Base-by-base conservation (phyloP, 2,888 invertebrate genomes). In the Coenonympha arcania region DNA sequence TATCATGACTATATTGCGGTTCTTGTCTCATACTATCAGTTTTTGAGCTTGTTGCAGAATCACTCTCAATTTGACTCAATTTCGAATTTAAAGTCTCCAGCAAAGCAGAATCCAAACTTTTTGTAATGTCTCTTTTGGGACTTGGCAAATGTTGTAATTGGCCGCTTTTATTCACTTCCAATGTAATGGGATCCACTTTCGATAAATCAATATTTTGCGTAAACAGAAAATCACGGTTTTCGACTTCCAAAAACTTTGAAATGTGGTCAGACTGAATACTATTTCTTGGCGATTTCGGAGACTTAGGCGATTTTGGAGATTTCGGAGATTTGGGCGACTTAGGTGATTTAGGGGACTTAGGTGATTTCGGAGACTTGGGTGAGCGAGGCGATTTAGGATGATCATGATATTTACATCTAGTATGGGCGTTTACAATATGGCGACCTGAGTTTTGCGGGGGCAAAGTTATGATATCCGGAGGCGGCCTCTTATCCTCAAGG, bases 131-230 rank as follows among this genome's bases (percentile, higher is more conserved):
- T 28, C 92, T 79, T 65, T 91, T 92, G 0, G 92, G 92, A 63
- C 92, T 92, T 0, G 90, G 89, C 44, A 90, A 63, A 65, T 90
- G 91, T 57, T 89, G 89, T 50, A 91, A 81, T 41, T 88, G 83
- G 3, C 89, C 79, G 34, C 87, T 89, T 69, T 92, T 92, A 60
- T 92, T 90, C 1, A 92, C 87, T 77, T 92, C 92, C 41, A 92
- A 75, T 11, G 92, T 92, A 6, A 92, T 87, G 0, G 92, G 92
- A 75, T 92, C 90, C 2, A 92, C 88, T 76, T 91, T 92, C 1
- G 92, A 92, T 33, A 92, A 75, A 71, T 92, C 92, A 48, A 92
- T 91, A 65, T 92, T 92, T 80, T 92, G 91, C 0, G 92, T 92
- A 61, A 92, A 92, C 15, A 92, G 75, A 74, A 92, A 92, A 58